Percentiles rank a stretch among this genome's conserved stretches.
Evolutionary conservation across 2,888 invertebrate genomes (phyloP).

Genomic region (Mechanitis messenoides): DNA sequence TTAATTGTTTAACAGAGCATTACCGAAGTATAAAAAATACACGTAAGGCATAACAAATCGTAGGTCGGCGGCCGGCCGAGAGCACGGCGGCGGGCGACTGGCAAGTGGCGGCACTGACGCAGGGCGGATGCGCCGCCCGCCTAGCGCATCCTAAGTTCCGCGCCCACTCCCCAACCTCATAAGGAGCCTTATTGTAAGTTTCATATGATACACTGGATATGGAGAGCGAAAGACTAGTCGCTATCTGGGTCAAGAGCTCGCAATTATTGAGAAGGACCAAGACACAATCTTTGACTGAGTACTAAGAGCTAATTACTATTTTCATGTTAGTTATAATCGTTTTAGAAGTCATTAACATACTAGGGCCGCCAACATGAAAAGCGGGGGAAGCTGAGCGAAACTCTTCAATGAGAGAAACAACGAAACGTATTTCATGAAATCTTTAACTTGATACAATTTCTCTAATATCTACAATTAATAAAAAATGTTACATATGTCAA

Average conservation of each 20-base stretch:
- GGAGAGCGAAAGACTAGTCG: not conserved
- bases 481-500: too few species aligned
- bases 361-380: too few species aligned
- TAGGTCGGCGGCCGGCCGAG: conserved; percentile 63
- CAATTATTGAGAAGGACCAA: too few species aligned
- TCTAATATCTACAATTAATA: too few species aligned
- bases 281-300: too few species aligned
- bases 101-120: conserved; percentile 68
- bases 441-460: too few species aligned
- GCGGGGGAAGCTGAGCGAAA: too few species aligned
- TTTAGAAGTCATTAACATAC: too few species aligned
- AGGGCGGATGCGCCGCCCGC: conserved; percentile 72
- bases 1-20: conserved; percentile 24
- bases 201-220: conserved; percentile 21
- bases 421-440: too few species aligned
- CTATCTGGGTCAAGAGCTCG: not conserved
- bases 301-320: too few species aligned
- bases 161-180: conserved; percentile 42
- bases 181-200: conserved; percentile 20
- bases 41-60: conserved; percentile 32
- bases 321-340: too few species aligned
- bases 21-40: conserved; percentile 23
- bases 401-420: too few species aligned
- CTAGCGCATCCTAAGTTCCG: conserved; percentile 65
- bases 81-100: conserved; percentile 70